phyloP scores from a whole-genome alignment of 2,888 invertebrate species.

The Lottia scabra region DNA sequence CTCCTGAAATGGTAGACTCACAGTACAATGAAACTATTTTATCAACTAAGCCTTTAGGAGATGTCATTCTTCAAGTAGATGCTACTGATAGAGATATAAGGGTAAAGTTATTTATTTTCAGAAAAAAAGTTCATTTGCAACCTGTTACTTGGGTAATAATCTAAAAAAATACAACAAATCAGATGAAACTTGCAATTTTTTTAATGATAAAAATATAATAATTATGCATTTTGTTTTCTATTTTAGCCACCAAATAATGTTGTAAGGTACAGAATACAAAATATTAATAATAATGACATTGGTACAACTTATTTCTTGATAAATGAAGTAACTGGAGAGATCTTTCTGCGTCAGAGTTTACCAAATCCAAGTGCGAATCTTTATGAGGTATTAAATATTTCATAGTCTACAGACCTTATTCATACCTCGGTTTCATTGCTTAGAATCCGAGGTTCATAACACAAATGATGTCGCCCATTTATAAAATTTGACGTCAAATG shows the following conservation, averaged over 20 bases:
- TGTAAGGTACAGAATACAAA: conserved; percentile 39
- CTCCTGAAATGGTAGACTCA: conserved; percentile 38
- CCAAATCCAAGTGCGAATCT: conserved; percentile 23
- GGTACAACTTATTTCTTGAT: conserved; percentile 55
- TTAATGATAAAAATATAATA: no score
- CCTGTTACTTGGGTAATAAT: no score
- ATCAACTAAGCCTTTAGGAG: conserved; percentile 41
- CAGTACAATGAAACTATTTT: conserved; percentile 38
- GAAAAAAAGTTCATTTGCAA: no score
- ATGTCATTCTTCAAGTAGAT: conserved; percentile 38
- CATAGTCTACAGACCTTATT: no score
- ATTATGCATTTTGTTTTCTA: no score
- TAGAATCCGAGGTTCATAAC: no score
- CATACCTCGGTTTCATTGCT: no score
- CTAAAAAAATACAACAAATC: no score
- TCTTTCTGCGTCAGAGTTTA: conserved; percentile 49
- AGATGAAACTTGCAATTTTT: no score
- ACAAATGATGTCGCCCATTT: no score
- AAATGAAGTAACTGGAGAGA: conserved; percentile 48
- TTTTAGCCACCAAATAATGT: conserved; percentile 61
- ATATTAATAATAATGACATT: conserved; percentile 45
- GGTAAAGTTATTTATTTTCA: conserved; percentile 35
- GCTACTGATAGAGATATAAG: conserved; percentile 55
- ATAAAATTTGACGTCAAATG: no score
- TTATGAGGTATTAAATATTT: neutral